These are phyloP conservation scores for Nematopogon swammerdamellus DNA, from an alignment of 2,888 invertebrate species.

Conservation along the genomic window DNA sequence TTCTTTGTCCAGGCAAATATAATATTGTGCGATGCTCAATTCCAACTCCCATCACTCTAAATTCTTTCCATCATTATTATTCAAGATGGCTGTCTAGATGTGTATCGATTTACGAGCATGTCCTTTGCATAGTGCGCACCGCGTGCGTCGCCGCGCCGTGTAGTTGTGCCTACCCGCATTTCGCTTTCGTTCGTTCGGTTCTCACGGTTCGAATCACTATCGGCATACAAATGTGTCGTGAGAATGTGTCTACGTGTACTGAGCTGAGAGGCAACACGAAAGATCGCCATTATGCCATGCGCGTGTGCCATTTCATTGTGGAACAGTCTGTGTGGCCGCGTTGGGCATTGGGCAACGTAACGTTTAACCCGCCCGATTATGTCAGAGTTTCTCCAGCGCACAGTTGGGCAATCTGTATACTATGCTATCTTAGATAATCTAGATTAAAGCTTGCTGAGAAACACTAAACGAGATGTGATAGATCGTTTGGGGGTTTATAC, in stretches of 20 bases:
- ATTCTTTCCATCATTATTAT: background rate
- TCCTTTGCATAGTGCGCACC: background rate
- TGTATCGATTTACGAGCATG: background rate
- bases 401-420: no score
- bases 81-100: background rate
- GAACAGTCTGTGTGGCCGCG: background rate
- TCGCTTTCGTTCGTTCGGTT: background rate
- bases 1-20: no score
- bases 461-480: no score
- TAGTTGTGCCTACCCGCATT: background rate
- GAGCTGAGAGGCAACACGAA: background rate
- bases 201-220: background rate
- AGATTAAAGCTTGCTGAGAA: no score
- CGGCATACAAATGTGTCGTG: background rate
- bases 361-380: no score
- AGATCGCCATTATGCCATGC: background rate
- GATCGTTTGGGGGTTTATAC: no score
- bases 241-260: background rate
- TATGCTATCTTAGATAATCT: no score
- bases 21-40: no score
- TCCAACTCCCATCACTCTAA: no score
- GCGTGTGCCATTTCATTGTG: background rate
- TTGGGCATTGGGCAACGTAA: background rate
- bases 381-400: no score
- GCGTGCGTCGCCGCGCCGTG: no score